Base-by-base conservation (phyloP, 2,113 vertebrate genomes). In the Perca schrenkii region DNA sequence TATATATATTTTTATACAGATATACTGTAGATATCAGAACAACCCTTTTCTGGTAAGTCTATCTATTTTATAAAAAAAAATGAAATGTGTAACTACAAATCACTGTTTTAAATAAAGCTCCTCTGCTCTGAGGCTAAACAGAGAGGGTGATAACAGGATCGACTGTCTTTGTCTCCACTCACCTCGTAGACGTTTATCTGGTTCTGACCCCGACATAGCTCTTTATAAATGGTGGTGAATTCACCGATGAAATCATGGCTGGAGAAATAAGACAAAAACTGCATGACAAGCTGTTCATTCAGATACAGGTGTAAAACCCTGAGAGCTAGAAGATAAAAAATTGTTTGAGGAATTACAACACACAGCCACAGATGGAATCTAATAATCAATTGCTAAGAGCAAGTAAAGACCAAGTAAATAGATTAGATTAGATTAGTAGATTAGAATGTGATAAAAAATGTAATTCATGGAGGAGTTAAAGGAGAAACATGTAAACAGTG, bases 241-340 rank as follows among this genome's bases (percentile, higher is more conserved):
- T 99, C 98, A 2, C 98, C 97, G 1, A 99, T 99, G 95, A 99
- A 99, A 90, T 99, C 97, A 0, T 99, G 98, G 93, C 98, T 99
- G 94, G 1, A 89, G 86, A 50, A 62, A 34, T 74, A 36, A 80
- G 57, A 83, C 43, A 64, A 79, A 69, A 78, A 60, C 1, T 52
- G 34, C 52, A 71, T 82, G n/a, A 80, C 6, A 22, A 11, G 14
- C 8, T 21, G 21, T 25, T 64, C n/a, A 67, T 47, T 70, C 34
- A 54, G 43, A 65, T 43, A 15, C 25, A 19, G 22, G 7, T n/a
- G n/a, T 31, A 15, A 5, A 72, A 22, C 2, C 12, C 28, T 76
- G 16, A 83, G 25, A 7, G 19, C 22, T 19, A 21, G 14, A 64
- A 34, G 16, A 78, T 58, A 28, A 67, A 83, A 40, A 47, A 56